Evolutionary conservation across 2,888 invertebrate genomes (phyloP).

Genomic region (Anthophora plumipes): DNA sequence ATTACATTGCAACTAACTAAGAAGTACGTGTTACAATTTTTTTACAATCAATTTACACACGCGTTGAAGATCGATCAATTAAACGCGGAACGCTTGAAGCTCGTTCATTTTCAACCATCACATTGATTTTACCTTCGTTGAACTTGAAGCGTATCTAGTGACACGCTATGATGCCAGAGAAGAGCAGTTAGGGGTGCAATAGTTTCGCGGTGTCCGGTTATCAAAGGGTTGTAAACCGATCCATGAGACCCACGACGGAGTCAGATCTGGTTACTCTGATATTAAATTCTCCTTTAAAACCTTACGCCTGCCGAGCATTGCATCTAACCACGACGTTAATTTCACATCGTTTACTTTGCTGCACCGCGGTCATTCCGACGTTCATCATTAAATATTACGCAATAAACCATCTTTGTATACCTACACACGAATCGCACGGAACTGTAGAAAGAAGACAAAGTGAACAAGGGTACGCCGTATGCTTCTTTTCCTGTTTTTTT

Average conservation of each 20-base stretch:
- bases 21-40: neutral
- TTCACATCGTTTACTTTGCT: conserved; percentile 14
- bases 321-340: conserved; percentile 37
- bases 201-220: conserved; percentile 76
- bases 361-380: neutral
- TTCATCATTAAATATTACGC: neutral
- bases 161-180: conserved; percentile 35
- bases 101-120: conserved; percentile 23
- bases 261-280: conserved; percentile 79
- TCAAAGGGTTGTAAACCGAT: conserved; percentile 80
- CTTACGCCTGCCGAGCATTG: conserved; percentile 40
- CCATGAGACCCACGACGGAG: conserved; percentile 70
- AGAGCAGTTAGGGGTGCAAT: conserved; percentile 68
- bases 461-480: too few species aligned
- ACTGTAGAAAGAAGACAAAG: neutral
- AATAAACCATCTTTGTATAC: neutral
- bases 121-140: conserved; percentile 49
- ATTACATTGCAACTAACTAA: neutral
- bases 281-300: conserved; percentile 80
- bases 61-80: neutral
- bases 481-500: neutral
- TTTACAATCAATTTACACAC: neutral
- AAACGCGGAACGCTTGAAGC: neutral
- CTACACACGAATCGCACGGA: neutral
- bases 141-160: conserved; percentile 38